These are phyloP conservation scores for Bombus picipes DNA, from an alignment of 1,140 invertebrate genomes.

Conservation along the genomic window DNA sequence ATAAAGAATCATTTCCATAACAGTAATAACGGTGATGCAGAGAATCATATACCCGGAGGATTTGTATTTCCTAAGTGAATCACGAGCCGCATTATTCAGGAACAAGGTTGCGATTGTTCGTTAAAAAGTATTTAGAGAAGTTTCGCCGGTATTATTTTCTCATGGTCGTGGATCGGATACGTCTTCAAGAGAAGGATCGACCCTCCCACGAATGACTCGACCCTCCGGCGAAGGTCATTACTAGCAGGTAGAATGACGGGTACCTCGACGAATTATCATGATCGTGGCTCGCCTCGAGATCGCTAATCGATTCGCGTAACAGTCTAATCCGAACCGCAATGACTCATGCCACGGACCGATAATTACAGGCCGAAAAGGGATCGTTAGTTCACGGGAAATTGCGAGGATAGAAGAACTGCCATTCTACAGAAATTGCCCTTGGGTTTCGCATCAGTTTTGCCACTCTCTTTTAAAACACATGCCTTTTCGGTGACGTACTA, in stretches of 20 bases:
- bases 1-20: neutral
- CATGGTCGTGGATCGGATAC: constrained; percentile 48
- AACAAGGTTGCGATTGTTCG: neutral
- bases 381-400: constrained; percentile 26
- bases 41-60: neutral
- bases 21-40: neutral
- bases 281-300: constrained; percentile 55
- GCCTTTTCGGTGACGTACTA: too few relatives aligned
- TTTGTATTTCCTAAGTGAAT: neutral
- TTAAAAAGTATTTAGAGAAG: constrained; percentile 7
- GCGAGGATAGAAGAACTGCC: constrained; percentile 1
- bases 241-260: constrained; percentile 66
- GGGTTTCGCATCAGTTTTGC: too few relatives aligned
- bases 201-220: constrained; percentile 74
- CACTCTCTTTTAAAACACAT: too few relatives aligned
- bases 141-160: constrained; percentile 28
- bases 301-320: constrained; percentile 58
- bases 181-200: constrained; percentile 58
- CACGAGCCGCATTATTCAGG: constrained; percentile 23
- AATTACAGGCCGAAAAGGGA: constrained; percentile 35
- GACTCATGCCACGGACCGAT: constrained; percentile 31
- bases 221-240: constrained; percentile 74
- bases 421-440: neutral
- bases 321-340: constrained; percentile 17
- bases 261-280: constrained; percentile 70